A percentile compares a stretch with the other conserved stretches of the same genome.
These are phyloP conservation scores for Eumerus sabulonum DNA, from an alignment of 2,888 invertebrate genomes.

Conservation along the genomic window DNA sequence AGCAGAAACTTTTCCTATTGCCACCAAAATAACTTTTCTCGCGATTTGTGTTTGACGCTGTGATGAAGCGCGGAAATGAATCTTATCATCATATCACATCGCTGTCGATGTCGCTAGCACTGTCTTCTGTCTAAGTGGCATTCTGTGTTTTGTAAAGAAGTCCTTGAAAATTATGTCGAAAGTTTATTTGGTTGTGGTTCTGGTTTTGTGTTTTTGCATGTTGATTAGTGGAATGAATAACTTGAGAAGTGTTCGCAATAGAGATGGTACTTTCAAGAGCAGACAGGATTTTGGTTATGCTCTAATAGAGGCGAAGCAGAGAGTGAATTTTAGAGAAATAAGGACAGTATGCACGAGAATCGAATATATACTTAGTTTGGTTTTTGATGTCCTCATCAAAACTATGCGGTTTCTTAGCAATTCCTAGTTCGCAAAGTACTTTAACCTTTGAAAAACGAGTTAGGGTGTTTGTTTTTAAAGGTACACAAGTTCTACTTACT, in stretches of 20 bases:
- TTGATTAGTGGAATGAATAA: slow-evolving; percentile 58
- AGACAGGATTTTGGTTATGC: no score
- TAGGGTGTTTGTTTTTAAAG: no score
- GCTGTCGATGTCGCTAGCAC: slow-evolving; percentile 9
- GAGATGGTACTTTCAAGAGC: not conserved
- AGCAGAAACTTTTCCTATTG: slow-evolving; percentile 61
- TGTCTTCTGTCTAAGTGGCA: slow-evolving; percentile 56
- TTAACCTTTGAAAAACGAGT: no score
- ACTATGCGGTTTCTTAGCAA: no score
- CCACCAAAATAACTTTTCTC: slow-evolving; percentile 55
- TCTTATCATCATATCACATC: slow-evolving; percentile 20
- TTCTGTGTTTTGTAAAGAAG: slow-evolving; percentile 23
- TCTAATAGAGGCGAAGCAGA: no score
- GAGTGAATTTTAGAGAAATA: no score
- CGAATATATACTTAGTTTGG: no score
- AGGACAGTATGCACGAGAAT: no score
- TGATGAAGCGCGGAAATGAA: slow-evolving; percentile 13
- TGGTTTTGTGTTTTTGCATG: slow-evolving; percentile 19
- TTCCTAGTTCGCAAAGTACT: no score
- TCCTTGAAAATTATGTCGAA: slow-evolving; percentile 62
- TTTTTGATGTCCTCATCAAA: no score
- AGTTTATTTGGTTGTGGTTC: slow-evolving; percentile 22
- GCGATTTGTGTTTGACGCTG: not conserved
- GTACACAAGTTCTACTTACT: no score
- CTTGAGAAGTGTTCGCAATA: slow-evolving; percentile 6